Percentiles rank a stretch among this genome's conserved stretches.
phyloP scores from a whole-genome alignment of 2,888 invertebrate species.

The Brenthis daphne region DNA sequence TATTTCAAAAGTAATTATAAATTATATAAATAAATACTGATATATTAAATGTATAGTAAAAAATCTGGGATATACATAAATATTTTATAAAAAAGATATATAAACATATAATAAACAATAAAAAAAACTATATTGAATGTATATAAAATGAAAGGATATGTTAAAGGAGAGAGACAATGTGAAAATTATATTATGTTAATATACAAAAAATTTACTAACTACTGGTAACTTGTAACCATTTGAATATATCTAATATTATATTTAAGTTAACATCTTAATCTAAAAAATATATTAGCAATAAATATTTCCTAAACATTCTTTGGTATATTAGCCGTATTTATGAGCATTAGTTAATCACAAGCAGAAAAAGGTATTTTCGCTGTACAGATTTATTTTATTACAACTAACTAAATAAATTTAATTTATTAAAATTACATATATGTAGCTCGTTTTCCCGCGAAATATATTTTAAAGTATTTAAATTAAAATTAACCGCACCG shows the following conservation, averaged over 20 bases:
- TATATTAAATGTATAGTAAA: not conserved
- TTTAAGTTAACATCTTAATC: constrained; percentile 19
- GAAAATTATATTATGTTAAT: not conserved
- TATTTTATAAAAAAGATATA: constrained; percentile 5
- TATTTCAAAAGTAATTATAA: constrained; percentile 15
- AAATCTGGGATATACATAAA: not conserved
- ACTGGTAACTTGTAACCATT: constrained; percentile 31
- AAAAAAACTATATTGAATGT: not conserved
- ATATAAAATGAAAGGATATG: not conserved
- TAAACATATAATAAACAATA: not conserved
- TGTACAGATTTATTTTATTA: constrained; percentile 8
- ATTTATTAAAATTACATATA: constrained; percentile 23
- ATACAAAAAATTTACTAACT: constrained; percentile 31
- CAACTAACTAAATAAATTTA: constrained; percentile 24
- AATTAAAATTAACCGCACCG: constrained; percentile 20
- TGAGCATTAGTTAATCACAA: constrained; percentile 61
- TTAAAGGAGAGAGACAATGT: not conserved
- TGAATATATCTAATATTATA: constrained; percentile 10
- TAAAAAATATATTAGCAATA: constrained; percentile 36
- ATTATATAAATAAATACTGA: constrained; percentile 13
- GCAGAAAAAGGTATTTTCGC: constrained; percentile 27
- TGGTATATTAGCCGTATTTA: constrained; percentile 75
- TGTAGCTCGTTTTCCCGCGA: constrained; percentile 34
- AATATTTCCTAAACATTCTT: constrained; percentile 55
- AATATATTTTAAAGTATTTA: constrained; percentile 1